These are phyloP conservation scores for Megalopta genalis DNA, from an alignment of 1,140 invertebrate genomes.

Conservation along the genomic window DNA sequence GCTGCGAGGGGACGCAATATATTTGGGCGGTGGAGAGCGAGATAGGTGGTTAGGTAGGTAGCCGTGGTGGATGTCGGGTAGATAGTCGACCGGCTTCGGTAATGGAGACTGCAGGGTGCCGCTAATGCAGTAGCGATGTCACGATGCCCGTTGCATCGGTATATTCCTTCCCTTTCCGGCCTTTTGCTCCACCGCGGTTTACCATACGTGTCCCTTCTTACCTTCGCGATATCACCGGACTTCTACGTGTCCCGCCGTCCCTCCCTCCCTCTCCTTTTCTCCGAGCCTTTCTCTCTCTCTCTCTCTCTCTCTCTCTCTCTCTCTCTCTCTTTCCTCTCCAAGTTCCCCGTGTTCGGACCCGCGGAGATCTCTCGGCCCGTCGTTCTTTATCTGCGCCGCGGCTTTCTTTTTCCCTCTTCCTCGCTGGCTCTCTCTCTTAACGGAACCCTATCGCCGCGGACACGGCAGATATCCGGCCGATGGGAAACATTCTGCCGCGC, in stretches of 20 bases:
- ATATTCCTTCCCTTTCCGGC: conserved; percentile 58
- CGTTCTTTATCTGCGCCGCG: conserved; percentile 17
- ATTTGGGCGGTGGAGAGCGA: conserved; percentile 68
- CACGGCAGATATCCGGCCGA: conserved; percentile 50
- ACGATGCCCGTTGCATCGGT: conserved; percentile 67
- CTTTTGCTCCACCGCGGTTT: conserved; percentile 44
- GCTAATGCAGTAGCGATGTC: conserved; percentile 79
- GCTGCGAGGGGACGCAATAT: conserved; percentile 67
- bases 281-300: background rate
- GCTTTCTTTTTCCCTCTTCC: conserved; percentile 7
- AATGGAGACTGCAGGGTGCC: conserved; percentile 76
- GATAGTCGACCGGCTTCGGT: conserved; percentile 68
- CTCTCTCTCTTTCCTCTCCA: background rate
- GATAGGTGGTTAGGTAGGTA: conserved; percentile 69
- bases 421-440: conserved; percentile 20
- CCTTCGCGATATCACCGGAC: conserved; percentile 52
- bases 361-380: conserved; percentile 10
- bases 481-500: conserved; percentile 48
- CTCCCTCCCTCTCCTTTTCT: background rate
- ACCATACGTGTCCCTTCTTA: conserved; percentile 43
- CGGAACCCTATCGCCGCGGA: conserved; percentile 53
- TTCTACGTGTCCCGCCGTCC: conserved; percentile 9
- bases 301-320: conserved; percentile 4
- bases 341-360: background rate
- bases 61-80: conserved; percentile 64